Evolutionary conservation across 2,113 vertebrate species (phyloP), one percentile per base, ranked within the genome.

Genomic region (Ceyx cyanopectus): DNA sequence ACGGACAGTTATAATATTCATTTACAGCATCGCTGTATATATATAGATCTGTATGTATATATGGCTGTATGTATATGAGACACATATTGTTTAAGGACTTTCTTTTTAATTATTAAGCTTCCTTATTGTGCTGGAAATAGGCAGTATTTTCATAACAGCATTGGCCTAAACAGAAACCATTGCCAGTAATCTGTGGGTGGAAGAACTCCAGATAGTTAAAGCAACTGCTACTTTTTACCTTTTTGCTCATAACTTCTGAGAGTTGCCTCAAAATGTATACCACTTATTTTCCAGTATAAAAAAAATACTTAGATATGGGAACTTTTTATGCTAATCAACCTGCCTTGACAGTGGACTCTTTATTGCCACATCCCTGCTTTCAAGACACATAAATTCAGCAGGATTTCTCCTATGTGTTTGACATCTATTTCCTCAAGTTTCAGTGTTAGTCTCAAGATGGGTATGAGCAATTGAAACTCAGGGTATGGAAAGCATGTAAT

Each of bases 91-190:
- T 87, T 41, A n/a, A 91, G 48, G 43, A 56, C 69, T 72, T 72
- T 76, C 70, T 91, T 87, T 74, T 90, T 85, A 78, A 91, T 95
- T 83, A 70, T 70, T 77, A 56, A 89, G 67, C 68, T 89, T 85
- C 85, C 73, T 95, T 50, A 11, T 69, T 22, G 60, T 45, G 84
- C 66, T 96, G 96, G 91, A 91, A 89, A 73, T 14, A 63, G 93
- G 81, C 85, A 95, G 80, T 87, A 63, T 93, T 96, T 94, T 96
- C 91, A 89, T 10, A 75, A 75, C 32, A 45, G 72, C 87, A 0
- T 89, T 96, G 96, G 91, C 46, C 70, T 50, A 21, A n/a, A 29
- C 51, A 85, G 66, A 34, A 65, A 46, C 21, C 41, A 37, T 20
- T 23, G 6, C 70, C 26, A 29, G 27, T 23, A 5, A 45, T 6